Conservation (phyloP, 2,797 vertebrate genomes). For the Sparus aurata region DNA sequence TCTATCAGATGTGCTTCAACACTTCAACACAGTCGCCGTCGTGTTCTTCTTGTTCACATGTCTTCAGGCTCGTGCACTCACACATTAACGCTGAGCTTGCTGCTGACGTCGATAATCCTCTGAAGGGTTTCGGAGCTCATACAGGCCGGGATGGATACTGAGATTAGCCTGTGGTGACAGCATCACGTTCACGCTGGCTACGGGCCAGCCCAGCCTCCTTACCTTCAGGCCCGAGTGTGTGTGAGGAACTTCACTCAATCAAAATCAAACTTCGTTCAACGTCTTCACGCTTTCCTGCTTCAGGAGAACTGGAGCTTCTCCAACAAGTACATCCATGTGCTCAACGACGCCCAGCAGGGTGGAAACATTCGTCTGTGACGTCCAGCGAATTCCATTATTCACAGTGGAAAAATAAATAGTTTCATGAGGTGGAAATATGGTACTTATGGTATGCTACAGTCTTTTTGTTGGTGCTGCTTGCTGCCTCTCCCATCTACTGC, state of each 20-base stretch:
- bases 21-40: no score
- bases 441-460: no score
- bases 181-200: not conserved
- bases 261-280: slow-evolving; percentile 11
- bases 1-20: not conserved
- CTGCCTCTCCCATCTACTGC: no score
- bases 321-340: no score
- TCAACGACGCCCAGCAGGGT: no score
- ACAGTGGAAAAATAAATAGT: not conserved
- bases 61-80: not conserved
- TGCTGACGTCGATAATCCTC: not conserved
- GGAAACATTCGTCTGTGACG: not conserved
- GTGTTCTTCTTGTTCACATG: not conserved
- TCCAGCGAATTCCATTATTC: not conserved
- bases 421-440: not conserved
- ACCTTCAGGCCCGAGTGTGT: not conserved
- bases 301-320: slow-evolving; percentile 5
- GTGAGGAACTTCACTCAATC: slow-evolving; percentile 8
- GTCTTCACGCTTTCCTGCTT: not conserved
- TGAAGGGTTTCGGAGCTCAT: not conserved
- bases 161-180: slow-evolving; percentile 26
- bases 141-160: slow-evolving; percentile 5
- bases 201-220: slow-evolving; percentile 3
- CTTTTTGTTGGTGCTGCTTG: no score
- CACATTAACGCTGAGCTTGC: slow-evolving; percentile 9